Evolutionary conservation across 2,797 vertebrate species (phyloP), one percentile per base, ranked within the genome.

Genomic region (Menidia menidia): DNA sequence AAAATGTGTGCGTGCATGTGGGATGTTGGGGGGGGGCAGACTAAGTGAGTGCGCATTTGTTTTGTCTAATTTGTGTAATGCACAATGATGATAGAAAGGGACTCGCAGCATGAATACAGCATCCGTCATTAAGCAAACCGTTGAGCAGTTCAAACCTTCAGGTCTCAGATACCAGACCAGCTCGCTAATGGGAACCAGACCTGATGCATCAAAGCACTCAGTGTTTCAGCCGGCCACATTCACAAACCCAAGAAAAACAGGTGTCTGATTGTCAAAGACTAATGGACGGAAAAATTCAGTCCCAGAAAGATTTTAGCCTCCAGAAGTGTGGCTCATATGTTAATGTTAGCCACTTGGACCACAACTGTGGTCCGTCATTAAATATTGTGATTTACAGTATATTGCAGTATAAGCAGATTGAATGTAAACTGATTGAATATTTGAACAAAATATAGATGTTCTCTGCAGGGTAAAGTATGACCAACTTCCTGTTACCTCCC

Each of bases 11-110:
- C 77, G 71, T 80, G 32, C 57, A 48, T 77, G 73, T 86, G 88
- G 66, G 73, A 69, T 64, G 71, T 70, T 51, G 33, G 71, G 48
- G 75, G 77, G 67, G 59, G 56, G 65, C 25, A 54, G 55, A 62
- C 31, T 77, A 74, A 81, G 81, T 78, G 33, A 42, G 39, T 18
- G 58, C 70, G 89, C 84, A 93, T 95, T 92, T 93, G 83, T 92
- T 92, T 93, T 87, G 82, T 87, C 91, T 94, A 93, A 97, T 97
- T 95, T 95, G 91, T 93, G 89, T 96, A 95, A 96, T 94, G 92
- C 91, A 92, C 56, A 8, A 85, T 87, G 95, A 95, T 95, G 95
- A 95, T 87, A 91, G 84, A 92, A 90, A 82, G 74, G 0, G 79
- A 76, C 84, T 85, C 91, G 84, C 72, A 72, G 85, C 84, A 91